Evolutionary conservation across 2,113 vertebrate genomes (phyloP), one percentile per base, ranked within the genome.

Genomic region (Pholis gunnellus): DNA sequence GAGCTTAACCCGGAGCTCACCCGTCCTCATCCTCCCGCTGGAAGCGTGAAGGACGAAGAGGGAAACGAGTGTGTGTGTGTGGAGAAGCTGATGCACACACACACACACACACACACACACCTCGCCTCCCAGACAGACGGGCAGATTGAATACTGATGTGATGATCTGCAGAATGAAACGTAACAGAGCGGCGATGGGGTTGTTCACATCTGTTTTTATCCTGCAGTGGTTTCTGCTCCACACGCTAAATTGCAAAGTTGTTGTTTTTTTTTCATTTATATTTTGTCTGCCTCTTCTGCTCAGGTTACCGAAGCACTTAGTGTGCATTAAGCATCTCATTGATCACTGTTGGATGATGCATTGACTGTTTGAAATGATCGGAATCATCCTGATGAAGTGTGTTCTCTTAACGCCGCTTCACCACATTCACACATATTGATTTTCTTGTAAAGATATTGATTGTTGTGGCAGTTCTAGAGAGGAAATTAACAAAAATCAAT

Each of bases 311-410:
- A 14, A 79, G 67, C 78, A 76, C 80, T 86, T 71, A 82, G 70
- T 34, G 63, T 64, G 79, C 73, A 78, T 86, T 67, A 72, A 78
- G 78, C 84, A 8, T 72, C 72, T 72, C 60, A 48, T 14, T 5
- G 78, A 59, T 52, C 13, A 8, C 70, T 36, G 70, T 78, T 36
- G 13, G 40, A 38, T 61, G 50, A 22, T 48, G 9, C 57, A 64
- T 25, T 78, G 31, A 72, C 50, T 25, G 68, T 63, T 81, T 44
- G 64, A 11, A 11, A 42, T 42, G 40, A 75, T 75, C 67, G 76
- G 83, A 79, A 76, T 79, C 67, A 36, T 82, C 68, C 72, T 50
- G 68, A 68, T 79, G 59, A 57, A 79, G 67, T 48, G 65, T 81
- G 57, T 71, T 68, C 7, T 64, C 81, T 70, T 74, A 38, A 59